Evolutionary conservation across 2,113 vertebrate genomes (phyloP).

Genomic region (Calcarius ornatus): DNA sequence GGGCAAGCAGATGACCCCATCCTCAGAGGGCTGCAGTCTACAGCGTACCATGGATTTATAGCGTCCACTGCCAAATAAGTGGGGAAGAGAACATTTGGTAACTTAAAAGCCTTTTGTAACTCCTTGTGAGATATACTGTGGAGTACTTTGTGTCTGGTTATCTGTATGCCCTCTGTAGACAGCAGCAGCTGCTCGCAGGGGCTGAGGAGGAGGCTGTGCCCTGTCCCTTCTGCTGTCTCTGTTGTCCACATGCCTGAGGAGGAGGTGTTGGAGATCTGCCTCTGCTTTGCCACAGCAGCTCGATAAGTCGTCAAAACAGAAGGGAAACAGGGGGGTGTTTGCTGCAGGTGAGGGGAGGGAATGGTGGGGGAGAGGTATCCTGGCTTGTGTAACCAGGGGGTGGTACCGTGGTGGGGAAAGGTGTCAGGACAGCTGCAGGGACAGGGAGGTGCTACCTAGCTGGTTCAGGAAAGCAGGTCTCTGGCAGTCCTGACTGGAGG

Average conservation of each 20-base stretch:
- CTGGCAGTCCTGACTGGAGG: too few species aligned
- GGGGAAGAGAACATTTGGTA: not conserved
- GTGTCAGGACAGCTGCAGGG: not conserved
- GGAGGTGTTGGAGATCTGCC: not conserved
- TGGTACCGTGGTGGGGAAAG: not conserved
- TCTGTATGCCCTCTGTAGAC: not conserved
- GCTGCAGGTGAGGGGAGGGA: not conserved
- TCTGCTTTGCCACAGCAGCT: not conserved
- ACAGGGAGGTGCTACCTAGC: not conserved
- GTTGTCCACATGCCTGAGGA: not conserved
- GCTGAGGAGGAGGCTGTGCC: not conserved
- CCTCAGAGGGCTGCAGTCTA: not conserved
- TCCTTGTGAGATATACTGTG: not conserved
- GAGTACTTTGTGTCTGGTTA: not conserved
- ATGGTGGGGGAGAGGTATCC: not conserved
- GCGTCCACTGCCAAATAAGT: not conserved
- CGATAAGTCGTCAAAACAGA: not conserved
- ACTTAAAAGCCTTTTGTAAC: not conserved
- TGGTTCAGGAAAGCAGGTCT: not conserved
- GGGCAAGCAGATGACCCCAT: not conserved
- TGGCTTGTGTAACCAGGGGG: fast-evolving
- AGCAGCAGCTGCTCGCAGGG: fast-evolving
- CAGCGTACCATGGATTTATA: not conserved
- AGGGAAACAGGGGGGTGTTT: not conserved
- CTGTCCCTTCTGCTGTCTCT: not conserved